These are phyloP conservation scores for Argyrosomus regius DNA, from an alignment of 2,797 vertebrate genomes.

Conservation along the genomic window DNA sequence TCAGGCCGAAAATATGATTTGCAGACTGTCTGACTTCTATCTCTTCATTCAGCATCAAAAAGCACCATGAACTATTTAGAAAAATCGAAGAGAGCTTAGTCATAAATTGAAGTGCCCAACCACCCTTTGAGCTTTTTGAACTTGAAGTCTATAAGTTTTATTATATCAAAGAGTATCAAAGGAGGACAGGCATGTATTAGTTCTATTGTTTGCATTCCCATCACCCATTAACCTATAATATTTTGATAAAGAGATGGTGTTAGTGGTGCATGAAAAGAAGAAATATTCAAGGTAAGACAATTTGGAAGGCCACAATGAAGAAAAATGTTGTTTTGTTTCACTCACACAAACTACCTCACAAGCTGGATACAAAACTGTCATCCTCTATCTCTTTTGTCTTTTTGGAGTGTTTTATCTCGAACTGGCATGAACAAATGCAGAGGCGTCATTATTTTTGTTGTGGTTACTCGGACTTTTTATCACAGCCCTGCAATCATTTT, in stretches of 20 bases:
- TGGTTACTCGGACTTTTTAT: conserved; percentile 36
- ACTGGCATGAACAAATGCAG: conserved; percentile 34
- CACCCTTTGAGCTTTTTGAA: background rate
- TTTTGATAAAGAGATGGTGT: background rate
- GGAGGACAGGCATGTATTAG: background rate
- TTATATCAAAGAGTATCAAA: conserved; percentile 5
- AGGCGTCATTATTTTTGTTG: conserved; percentile 42
- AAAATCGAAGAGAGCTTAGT: conserved; percentile 21
- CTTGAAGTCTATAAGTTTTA: background rate
- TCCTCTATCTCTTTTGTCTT: conserved; percentile 16
- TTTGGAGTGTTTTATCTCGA: conserved; percentile 36
- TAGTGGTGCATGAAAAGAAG: background rate
- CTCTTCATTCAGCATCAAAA: conserved; percentile 16
- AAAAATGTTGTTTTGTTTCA: background rate
- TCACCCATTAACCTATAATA: background rate
- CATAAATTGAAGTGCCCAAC: conserved; percentile 1
- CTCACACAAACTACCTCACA: background rate
- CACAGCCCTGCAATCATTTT: conserved; percentile 37
- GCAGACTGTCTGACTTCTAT: background rate
- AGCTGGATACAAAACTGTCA: conserved; percentile 10
- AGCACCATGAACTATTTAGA: conserved; percentile 16
- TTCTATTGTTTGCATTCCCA: background rate
- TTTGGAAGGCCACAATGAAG: conserved; percentile 1
- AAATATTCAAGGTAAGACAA: background rate
- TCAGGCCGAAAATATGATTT: conserved; percentile 34